Evolutionary conservation across 2,888 invertebrate species (phyloP).

Genomic region (Acanthosepion pharaonis): DNA sequence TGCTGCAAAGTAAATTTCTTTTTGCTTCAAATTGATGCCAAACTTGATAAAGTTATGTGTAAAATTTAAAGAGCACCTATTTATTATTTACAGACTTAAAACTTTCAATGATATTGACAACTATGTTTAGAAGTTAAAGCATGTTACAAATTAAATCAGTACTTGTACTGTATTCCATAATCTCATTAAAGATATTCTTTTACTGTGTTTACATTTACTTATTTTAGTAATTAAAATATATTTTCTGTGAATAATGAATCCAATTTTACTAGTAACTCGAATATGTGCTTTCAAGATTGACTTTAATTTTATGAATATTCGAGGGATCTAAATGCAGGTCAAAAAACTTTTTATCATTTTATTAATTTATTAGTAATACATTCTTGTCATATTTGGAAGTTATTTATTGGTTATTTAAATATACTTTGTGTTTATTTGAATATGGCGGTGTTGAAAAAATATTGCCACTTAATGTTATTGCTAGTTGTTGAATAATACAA

Average conservation of each 20-base stretch:
- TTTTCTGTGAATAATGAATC: not conserved
- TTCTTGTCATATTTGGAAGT: not conserved
- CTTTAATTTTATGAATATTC: not conserved
- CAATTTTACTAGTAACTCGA: not conserved
- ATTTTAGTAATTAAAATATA: not conserved
- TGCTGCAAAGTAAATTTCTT: not conserved
- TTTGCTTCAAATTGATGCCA: not conserved
- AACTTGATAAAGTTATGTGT: not conserved
- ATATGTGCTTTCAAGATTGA: not conserved
- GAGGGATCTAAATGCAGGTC: not conserved
- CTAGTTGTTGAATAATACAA: too few species aligned
- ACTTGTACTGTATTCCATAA: not conserved
- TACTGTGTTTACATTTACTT: not conserved
- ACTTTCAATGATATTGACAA: not conserved
- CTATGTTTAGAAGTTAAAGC: not conserved
- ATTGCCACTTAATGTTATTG: too few species aligned
- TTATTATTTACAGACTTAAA: not conserved
- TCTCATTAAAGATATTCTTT: not conserved
- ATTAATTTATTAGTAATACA: not conserved
- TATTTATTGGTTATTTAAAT: too few species aligned
- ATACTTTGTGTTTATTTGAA: too few species aligned
- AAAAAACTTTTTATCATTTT: not conserved
- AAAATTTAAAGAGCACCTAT: not conserved
- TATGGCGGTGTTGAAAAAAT: too few species aligned
- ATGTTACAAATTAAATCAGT: not conserved